Conservation (phyloP, 2,888 invertebrate species). For the Mechanitis mazaeus region DNA sequence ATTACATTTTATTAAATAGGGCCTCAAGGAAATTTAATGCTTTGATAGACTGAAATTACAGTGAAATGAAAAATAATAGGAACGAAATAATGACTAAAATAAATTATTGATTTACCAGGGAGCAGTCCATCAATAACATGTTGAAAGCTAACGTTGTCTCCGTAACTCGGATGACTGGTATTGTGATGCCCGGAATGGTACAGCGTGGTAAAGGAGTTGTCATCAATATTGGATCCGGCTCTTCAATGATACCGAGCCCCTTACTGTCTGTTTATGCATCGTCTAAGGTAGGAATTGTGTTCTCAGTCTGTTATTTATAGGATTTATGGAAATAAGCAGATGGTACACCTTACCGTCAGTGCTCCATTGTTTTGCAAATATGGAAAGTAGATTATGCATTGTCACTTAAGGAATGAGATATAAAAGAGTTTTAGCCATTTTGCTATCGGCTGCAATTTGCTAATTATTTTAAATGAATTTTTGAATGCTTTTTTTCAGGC, state of each 20-base stretch:
- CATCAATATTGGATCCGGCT: conserved; percentile 92
- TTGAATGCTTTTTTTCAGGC: conserved; percentile 69
- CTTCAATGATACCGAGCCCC: conserved; percentile 88
- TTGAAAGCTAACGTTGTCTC: conserved; percentile 88
- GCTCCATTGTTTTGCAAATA: too few relatives aligned
- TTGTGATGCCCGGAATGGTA: conserved; percentile 91
- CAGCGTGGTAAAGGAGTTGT: conserved; percentile 87
- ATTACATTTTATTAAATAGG: neutral
- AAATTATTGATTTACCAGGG: conserved; percentile 48
- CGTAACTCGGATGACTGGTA: conserved; percentile 88
- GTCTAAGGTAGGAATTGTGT: conserved; percentile 80
- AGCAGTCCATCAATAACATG: conserved; percentile 79
- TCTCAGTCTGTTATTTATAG: too few relatives aligned
- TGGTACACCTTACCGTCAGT: too few relatives aligned
- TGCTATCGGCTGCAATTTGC: too few relatives aligned
- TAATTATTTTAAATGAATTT: too few relatives aligned
- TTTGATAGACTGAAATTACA: neutral
- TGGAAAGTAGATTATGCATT: too few relatives aligned
- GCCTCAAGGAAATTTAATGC: neutral
- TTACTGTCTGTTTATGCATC: conserved; percentile 91
- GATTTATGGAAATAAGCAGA: too few relatives aligned
- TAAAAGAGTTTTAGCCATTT: too few relatives aligned
- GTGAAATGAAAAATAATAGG: too few relatives aligned
- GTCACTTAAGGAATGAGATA: too few relatives aligned
- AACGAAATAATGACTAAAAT: neutral